A percentile compares a stretch with the other conserved stretches of the same genome.
Evolutionary conservation across 1,140 invertebrate genomes (phyloP).

Genomic region (Hermetia illucens): DNA sequence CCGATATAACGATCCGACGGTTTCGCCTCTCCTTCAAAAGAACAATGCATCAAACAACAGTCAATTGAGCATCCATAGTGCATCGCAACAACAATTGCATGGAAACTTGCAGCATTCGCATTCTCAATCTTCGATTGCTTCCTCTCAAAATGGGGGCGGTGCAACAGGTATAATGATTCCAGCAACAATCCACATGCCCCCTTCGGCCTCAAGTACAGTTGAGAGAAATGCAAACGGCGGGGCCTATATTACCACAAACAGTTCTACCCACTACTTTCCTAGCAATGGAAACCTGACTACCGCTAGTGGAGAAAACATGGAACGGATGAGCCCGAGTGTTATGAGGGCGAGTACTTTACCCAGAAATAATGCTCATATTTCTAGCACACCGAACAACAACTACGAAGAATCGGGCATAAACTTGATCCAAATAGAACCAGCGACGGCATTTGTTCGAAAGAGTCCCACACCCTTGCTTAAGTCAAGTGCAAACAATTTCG

Average conservation of each 20-base stretch:
- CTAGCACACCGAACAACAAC: slow-evolving; percentile 29
- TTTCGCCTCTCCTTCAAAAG: slow-evolving; percentile 27
- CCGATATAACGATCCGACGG: slow-evolving; percentile 54
- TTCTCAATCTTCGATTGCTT: slow-evolving; percentile 37
- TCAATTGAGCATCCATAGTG: slow-evolving; percentile 21
- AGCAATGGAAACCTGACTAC: slow-evolving; percentile 1
- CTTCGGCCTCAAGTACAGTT: not conserved
- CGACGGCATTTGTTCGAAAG: slow-evolving; percentile 38
- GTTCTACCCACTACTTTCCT: slow-evolving; percentile 5
- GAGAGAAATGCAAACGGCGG: slow-evolving; percentile 11
- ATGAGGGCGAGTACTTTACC: slow-evolving; percentile 49
- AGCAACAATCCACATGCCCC: slow-evolving; percentile 24
- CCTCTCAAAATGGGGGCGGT: slow-evolving; percentile 26
- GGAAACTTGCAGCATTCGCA: slow-evolving; percentile 30
- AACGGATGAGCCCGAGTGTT: slow-evolving; percentile 21
- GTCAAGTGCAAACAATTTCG: slow-evolving; percentile 4
- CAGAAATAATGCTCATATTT: slow-evolving; percentile 34
- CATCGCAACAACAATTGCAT: slow-evolving; percentile 1
- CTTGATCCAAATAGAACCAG: slow-evolving; percentile 33
- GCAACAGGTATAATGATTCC: slow-evolving; percentile 11
- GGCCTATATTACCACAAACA: slow-evolving; percentile 2
- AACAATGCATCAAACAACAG: slow-evolving; percentile 13
- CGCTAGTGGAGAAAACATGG: not conserved
- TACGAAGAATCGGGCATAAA: slow-evolving; percentile 26
- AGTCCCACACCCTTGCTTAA: slow-evolving; percentile 38